These are phyloP conservation scores for Eristalis tenax DNA, from an alignment of 2,888 invertebrate species.

Conservation along the genomic window DNA sequence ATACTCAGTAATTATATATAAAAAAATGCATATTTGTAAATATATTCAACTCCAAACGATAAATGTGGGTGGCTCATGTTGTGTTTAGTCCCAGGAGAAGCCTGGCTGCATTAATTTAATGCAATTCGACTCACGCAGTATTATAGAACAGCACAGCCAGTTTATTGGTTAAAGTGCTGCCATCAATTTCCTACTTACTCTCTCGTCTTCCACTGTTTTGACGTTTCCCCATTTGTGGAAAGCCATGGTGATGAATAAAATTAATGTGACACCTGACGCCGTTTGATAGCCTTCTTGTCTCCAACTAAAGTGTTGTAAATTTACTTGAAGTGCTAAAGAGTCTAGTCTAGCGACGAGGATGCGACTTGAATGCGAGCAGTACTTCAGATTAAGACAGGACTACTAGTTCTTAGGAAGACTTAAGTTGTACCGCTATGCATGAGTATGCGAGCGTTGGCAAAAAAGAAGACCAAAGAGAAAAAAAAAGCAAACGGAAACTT, in stretches of 20 bases:
- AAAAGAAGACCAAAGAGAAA: background rate
- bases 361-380: conserved; percentile 37
- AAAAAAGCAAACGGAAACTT: conserved; percentile 4
- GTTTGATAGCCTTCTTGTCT: conserved; percentile 43
- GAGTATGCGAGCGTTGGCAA: conserved; percentile 3
- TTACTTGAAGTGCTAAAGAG: conserved; percentile 12
- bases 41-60: background rate
- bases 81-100: background rate
- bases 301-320: conserved; percentile 38
- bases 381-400: conserved; percentile 5
- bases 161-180: conserved; percentile 9
- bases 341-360: conserved; percentile 42
- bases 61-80: conserved; percentile 15
- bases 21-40: background rate
- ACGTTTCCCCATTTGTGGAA: conserved; percentile 24
- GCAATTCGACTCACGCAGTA: conserved; percentile 27
- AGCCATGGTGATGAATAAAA: conserved; percentile 22
- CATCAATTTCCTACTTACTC: conserved; percentile 24
- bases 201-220: background rate
- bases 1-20: background rate
- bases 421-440: conserved; percentile 7
- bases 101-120: background rate
- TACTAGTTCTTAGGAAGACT: conserved; percentile 22
- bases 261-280: conserved; percentile 60
- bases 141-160: conserved; percentile 16